These are phyloP conservation scores for Diplolepis rosae DNA, from an alignment of 2,888 invertebrate genomes.

Conservation along the genomic window DNA sequence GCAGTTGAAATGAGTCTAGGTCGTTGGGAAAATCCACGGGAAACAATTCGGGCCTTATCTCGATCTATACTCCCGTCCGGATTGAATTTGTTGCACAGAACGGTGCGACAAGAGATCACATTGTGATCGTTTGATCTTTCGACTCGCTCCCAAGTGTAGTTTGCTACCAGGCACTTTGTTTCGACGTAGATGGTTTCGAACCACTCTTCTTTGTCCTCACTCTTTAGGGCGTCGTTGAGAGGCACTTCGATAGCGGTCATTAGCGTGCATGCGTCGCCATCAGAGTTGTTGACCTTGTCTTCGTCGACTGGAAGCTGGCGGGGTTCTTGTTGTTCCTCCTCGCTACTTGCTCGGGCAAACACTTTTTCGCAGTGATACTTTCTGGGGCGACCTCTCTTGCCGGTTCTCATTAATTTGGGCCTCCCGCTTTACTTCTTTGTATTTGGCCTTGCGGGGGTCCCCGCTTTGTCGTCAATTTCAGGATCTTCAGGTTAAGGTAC, in stretches of 20 bases:
- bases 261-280: not conserved
- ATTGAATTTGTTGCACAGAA: constrained; percentile 10
- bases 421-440: too few species aligned
- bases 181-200: not conserved
- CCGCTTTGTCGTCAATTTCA: too few species aligned
- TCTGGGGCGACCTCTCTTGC: too few species aligned
- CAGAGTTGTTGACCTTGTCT: too few species aligned
- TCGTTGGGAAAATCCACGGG: constrained; percentile 1
- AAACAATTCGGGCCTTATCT: constrained; percentile 15
- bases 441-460: too few species aligned
- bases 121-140: not conserved
- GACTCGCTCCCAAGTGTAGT: constrained; percentile 15
- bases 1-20: constrained; percentile 21
- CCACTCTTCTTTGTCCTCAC: constrained; percentile 3
- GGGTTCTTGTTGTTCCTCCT: not conserved
- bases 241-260: not conserved
- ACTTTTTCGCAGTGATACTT: too few species aligned
- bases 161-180: not conserved
- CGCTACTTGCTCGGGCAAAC: too few species aligned
- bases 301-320: too few species aligned
- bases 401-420: too few species aligned
- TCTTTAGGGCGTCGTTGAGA: not conserved
- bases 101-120: constrained; percentile 1
- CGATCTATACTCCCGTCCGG: not conserved
- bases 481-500: too few species aligned